These are phyloP conservation scores for Myioborus melanocephalus DNA, from an alignment of 2,797 vertebrate species.

Conservation along the genomic window DNA sequence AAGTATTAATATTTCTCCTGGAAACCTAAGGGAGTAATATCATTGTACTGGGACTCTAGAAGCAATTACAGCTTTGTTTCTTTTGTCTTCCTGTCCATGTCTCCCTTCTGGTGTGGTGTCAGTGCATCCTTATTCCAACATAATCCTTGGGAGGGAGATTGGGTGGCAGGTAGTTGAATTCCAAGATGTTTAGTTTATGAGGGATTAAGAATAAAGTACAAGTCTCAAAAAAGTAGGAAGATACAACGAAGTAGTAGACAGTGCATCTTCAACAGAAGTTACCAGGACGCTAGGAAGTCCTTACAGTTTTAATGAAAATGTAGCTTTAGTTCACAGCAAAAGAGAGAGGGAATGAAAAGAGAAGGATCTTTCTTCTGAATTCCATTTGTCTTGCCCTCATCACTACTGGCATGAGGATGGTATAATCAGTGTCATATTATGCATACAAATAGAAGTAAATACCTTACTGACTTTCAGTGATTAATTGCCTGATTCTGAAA, in stretches of 20 bases:
- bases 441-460: neutral
- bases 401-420: neutral
- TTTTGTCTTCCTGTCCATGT: neutral
- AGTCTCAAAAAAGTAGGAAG: neutral
- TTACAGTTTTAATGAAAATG: neutral
- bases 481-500: slow-evolving; percentile 30
- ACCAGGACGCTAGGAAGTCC: neutral
- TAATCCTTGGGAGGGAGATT: rapidly evolving
- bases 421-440: neutral
- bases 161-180: neutral
- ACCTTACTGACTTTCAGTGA: neutral
- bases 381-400: neutral
- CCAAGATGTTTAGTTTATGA: neutral
- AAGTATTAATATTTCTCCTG: neutral
- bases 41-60: neutral
- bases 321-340: neutral
- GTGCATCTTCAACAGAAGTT: neutral
- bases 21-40: neutral
- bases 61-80: neutral
- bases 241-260: neutral
- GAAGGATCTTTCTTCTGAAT: neutral
- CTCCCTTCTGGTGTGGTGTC: neutral
- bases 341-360: neutral
- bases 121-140: neutral
- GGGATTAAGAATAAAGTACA: neutral